Conservation (phyloP, 2,888 invertebrate species). For the Osmoderma eremita region DNA sequence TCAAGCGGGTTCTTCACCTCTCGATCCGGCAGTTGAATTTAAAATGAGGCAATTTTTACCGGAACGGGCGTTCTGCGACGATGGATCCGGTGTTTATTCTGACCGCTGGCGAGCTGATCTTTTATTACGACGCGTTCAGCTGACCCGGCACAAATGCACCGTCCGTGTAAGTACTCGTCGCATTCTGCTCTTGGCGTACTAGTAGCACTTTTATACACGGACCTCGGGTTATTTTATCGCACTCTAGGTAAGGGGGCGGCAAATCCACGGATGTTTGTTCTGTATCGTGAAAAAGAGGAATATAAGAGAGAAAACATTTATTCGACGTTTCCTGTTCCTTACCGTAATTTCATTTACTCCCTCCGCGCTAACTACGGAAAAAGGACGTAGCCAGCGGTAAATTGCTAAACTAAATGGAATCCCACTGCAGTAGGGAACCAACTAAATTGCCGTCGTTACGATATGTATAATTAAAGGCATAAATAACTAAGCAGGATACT, state of each 20-base stretch:
- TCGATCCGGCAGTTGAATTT: constrained; percentile 25
- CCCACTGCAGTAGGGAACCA: neutral
- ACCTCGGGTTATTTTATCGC: neutral
- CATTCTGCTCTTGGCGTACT: constrained; percentile 1
- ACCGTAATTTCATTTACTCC: constrained; percentile 19
- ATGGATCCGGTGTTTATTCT: constrained; percentile 24
- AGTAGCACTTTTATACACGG: constrained; percentile 14
- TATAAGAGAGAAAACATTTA: constrained; percentile 12
- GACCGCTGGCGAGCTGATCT: constrained; percentile 26
- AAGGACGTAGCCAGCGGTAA: neutral
- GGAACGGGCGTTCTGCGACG: neutral
- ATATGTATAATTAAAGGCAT: constrained; percentile 7
- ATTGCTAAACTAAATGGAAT: neutral
- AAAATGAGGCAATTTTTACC: constrained; percentile 34
- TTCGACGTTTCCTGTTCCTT: constrained; percentile 13
- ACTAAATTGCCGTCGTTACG: neutral
- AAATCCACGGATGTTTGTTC: constrained; percentile 15
- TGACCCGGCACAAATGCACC: constrained; percentile 28
- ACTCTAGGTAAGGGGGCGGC: neutral
- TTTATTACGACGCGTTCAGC: constrained; percentile 19
- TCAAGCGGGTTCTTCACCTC: constrained; percentile 24
- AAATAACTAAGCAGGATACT: neutral
- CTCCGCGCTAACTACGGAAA: constrained; percentile 4
- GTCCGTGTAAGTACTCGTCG: constrained; percentile 11
- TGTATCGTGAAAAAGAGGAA: constrained; percentile 12